These are phyloP conservation scores for Lymantria monacha DNA, from an alignment of 2,888 invertebrate genomes.

Conservation along the genomic window DNA sequence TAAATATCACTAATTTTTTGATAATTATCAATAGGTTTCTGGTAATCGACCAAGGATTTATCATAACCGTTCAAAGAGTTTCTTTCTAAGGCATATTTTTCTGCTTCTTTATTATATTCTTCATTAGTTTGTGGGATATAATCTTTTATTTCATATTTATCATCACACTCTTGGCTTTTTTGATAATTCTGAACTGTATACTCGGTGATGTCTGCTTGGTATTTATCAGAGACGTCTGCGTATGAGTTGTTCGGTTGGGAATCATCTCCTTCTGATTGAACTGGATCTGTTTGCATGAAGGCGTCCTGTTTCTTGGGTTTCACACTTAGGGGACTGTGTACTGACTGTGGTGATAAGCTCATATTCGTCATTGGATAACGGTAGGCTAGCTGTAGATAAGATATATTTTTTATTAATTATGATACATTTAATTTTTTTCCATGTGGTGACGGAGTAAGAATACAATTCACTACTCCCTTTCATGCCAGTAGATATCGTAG, in stretches of 20 bases:
- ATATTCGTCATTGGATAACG: constrained; percentile 56
- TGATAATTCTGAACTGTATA: constrained; percentile 3
- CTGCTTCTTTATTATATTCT: constrained; percentile 72
- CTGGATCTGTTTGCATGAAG: constrained; percentile 74
- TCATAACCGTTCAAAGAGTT: constrained; percentile 60
- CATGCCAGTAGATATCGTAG: too few species aligned
- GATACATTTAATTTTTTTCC: too few species aligned
- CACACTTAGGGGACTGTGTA: constrained; percentile 3
- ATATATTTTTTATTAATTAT: neutral
- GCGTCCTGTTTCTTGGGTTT: constrained; percentile 74
- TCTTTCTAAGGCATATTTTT: constrained; percentile 65
- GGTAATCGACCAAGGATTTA: constrained; percentile 36
- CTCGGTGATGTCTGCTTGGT: constrained; percentile 5
- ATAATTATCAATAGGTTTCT: constrained; percentile 30
- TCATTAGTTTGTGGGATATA: constrained; percentile 71
- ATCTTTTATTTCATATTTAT: constrained; percentile 57
- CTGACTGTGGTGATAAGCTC: constrained; percentile 41
- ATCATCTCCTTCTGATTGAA: constrained; percentile 61
- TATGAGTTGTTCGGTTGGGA: constrained; percentile 54
- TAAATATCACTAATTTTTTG: constrained; percentile 38
- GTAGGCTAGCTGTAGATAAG: constrained; percentile 54
- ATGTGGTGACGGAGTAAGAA: too few species aligned
- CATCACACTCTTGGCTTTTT: constrained; percentile 26
- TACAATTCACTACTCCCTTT: too few species aligned
- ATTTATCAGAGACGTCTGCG: constrained; percentile 46